Conservation (phyloP, 2,797 vertebrate genomes). For the Cryptoblepharus egeriae region DNA sequence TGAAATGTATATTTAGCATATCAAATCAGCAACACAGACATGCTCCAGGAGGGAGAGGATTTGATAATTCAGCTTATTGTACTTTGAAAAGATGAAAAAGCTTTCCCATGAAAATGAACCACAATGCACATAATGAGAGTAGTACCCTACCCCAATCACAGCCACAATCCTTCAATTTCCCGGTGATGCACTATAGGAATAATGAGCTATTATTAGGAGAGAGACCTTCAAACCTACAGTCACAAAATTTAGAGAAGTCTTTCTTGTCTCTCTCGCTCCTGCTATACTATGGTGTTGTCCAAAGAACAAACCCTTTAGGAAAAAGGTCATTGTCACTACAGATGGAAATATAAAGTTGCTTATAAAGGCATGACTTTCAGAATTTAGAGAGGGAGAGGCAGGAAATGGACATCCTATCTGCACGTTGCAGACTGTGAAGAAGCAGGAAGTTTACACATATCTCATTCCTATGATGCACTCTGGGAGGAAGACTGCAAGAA, state of each 20-base stretch:
- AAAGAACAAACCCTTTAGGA: constrained; percentile 6
- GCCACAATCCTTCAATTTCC: background rate
- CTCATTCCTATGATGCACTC: background rate
- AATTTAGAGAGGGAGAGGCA: constrained; percentile 7
- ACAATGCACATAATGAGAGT: background rate
- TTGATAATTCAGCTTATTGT: too few species aligned
- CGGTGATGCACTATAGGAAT: background rate
- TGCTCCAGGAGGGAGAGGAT: background rate
- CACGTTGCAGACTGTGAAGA: background rate
- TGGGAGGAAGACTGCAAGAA: background rate
- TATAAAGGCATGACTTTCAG: constrained; percentile 20
- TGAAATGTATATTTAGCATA: background rate
- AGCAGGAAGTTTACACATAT: constrained; percentile 23
- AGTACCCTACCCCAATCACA: background rate
- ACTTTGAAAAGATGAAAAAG: background rate
- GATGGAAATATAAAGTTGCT: background rate
- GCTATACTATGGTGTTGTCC: constrained; percentile 4
- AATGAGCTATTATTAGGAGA: constrained; percentile 33
- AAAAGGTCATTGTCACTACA: constrained; percentile 9
- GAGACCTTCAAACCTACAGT: background rate
- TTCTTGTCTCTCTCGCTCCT: background rate
- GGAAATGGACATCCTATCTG: constrained; percentile 29
- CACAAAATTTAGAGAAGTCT: background rate
- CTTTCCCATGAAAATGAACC: background rate
- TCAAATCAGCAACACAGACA: background rate